Conservation (phyloP, 2,113 vertebrate genomes). For the Elephantulus edwardii region DNA sequence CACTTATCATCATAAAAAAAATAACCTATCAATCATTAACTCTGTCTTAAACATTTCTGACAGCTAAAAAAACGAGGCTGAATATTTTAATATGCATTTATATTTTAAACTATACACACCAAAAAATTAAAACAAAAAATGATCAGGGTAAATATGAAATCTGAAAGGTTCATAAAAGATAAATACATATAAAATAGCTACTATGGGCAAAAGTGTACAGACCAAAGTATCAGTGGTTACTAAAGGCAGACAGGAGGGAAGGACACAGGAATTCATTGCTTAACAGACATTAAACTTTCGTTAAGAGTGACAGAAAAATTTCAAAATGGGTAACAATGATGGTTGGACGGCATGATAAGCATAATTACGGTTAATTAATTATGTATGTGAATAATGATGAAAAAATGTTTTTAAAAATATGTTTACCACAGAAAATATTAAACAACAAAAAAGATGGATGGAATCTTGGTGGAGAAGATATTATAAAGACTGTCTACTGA, state of each 20-base stretch:
- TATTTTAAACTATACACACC: background rate
- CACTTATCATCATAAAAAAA: slow-evolving; percentile 1
- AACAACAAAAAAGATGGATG: background rate
- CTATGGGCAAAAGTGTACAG: background rate
- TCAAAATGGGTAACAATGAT: background rate
- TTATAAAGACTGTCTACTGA: background rate
- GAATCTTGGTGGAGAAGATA: background rate
- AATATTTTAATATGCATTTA: slow-evolving; percentile 36
- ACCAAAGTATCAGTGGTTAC: background rate
- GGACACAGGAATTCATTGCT: background rate
- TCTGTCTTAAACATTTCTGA: slow-evolving; percentile 39
- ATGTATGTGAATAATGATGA: background rate
- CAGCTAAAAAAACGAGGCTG: slow-evolving; percentile 1
- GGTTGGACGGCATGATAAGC: background rate
- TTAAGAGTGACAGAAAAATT: background rate
- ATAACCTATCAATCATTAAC: slow-evolving; percentile 24
- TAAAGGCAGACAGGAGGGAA: background rate
- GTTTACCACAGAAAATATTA: background rate
- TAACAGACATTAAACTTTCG: background rate
- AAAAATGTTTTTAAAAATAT: background rate
- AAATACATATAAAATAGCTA: background rate
- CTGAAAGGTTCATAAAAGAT: background rate
- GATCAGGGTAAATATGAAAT: background rate
- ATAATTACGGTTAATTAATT: background rate
- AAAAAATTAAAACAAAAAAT: slow-evolving; percentile 34